phyloP scores from a whole-genome alignment of 2,113 vertebrate genomes.

The Poeciliopsis retropinna region DNA sequence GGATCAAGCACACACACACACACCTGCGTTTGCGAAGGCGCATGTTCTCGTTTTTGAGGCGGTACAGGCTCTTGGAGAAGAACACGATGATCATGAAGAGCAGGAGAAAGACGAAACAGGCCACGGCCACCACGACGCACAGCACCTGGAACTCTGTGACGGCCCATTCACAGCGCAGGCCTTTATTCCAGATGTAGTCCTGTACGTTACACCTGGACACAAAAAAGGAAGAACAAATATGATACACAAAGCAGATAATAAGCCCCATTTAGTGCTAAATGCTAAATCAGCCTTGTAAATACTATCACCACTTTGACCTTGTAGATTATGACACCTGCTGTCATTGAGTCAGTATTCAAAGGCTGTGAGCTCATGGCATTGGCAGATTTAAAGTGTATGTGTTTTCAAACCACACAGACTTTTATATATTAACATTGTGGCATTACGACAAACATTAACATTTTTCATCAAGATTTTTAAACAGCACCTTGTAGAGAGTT shows the following conservation, averaged over 20 bases:
- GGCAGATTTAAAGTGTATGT: neutral
- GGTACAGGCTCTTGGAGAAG: constrained; percentile 96
- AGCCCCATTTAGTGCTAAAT: no score
- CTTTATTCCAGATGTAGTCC: constrained; percentile 98
- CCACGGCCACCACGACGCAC: constrained; percentile 90
- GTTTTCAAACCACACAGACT: neutral
- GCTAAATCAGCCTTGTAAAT: neutral
- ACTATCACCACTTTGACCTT: neutral
- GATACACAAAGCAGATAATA: neutral
- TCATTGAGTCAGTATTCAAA: neutral
- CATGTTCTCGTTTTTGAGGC: constrained; percentile 93
- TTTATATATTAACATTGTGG: neutral
- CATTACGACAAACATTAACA: neutral
- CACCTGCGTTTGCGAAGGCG: constrained; percentile 93
- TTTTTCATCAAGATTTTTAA: neutral
- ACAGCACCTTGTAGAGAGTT: no score
- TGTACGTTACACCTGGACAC: constrained; percentile 91
- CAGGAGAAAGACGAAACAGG: constrained; percentile 86
- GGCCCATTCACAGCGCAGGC: constrained; percentile 90
- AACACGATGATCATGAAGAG: constrained; percentile 98
- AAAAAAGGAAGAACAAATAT: neutral
- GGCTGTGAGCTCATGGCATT: neutral
- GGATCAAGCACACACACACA: constrained; percentile 72
- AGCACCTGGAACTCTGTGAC: constrained; percentile 98
- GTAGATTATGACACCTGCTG: neutral